Percentiles rank a stretch among this genome's conserved stretches.
Evolutionary conservation across 2,888 invertebrate species (phyloP).

Genomic region (Tortricodes alternella): DNA sequence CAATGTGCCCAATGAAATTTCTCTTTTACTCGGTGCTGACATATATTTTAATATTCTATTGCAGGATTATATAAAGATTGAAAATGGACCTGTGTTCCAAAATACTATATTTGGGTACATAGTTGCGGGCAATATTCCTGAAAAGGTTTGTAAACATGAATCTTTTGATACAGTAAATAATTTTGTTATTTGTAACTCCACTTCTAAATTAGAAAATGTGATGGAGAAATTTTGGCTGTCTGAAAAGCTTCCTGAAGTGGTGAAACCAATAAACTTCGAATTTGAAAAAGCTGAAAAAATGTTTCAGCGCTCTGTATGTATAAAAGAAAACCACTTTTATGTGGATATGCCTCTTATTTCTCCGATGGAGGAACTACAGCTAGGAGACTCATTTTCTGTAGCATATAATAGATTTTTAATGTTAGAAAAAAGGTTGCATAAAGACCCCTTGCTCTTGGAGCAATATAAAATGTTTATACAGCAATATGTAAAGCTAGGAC

Average conservation of each 20-base stretch:
- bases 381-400: conserved; percentile 8
- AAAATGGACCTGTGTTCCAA: conserved; percentile 29
- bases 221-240: conserved; percentile 36
- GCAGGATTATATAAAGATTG: conserved; percentile 22
- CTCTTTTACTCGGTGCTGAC: conserved; percentile 31
- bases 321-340: conserved; percentile 13
- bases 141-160: neutral
- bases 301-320: conserved; percentile 11
- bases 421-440: neutral
- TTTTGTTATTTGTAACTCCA: conserved; percentile 20
- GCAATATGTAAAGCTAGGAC: conserved; percentile 1
- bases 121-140: conserved; percentile 26
- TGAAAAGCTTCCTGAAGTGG: conserved; percentile 29
- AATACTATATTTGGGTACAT: conserved; percentile 34
- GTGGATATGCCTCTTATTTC: conserved; percentile 23
- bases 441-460: neutral
- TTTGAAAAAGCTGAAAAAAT: conserved; percentile 16
- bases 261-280: neutral
- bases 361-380: conserved; percentile 15
- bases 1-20: conserved; percentile 26
- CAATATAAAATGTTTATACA: conserved; percentile 9
- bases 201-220: conserved; percentile 31
- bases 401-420: neutral
- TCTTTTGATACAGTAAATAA: conserved; percentile 13
- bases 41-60: conserved; percentile 30